Evolutionary conservation across 2,797 vertebrate genomes (phyloP).

Genomic region (Etheostoma nigrum): DNA sequence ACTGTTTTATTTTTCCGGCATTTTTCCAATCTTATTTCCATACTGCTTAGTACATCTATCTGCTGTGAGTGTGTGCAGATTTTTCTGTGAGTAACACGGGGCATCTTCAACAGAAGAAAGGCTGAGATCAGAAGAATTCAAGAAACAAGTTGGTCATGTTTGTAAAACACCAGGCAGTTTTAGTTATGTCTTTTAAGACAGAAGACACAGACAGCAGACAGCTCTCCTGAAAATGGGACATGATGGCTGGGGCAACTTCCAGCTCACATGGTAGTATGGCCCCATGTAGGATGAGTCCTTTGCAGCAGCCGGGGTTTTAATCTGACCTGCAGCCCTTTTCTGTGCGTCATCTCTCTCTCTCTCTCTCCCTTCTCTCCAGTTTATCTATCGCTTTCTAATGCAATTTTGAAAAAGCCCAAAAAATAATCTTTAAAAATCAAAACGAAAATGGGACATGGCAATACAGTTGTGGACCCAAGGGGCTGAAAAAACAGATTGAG

Average conservation of each 20-base stretch:
- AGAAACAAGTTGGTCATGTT: slow-evolving; percentile 12
- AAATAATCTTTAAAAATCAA: too few relatives aligned
- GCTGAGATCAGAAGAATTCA: slow-evolving; percentile 7
- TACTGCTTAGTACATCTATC: slow-evolving; percentile 20
- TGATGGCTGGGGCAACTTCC: neutral
- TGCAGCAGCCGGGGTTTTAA: too few relatives aligned
- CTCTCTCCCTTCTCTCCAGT: too few relatives aligned
- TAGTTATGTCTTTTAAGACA: neutral
- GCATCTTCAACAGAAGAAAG: neutral
- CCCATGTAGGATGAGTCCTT: too few relatives aligned
- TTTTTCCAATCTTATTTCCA: slow-evolving; percentile 23
- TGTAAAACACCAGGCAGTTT: slow-evolving; percentile 8
- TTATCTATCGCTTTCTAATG: too few relatives aligned
- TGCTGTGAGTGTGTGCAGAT: neutral
- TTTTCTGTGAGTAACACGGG: slow-evolving; percentile 9
- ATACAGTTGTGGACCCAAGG: neutral
- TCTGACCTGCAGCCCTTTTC: too few relatives aligned
- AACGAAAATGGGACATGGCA: too few relatives aligned
- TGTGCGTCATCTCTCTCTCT: too few relatives aligned
- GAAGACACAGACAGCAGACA: neutral
- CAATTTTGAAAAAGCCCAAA: too few relatives aligned
- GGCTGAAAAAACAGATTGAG: neutral
- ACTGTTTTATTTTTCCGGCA: slow-evolving; percentile 15
- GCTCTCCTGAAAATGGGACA: neutral
- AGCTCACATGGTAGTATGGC: too few relatives aligned